These are phyloP conservation scores for Sphinx pinastri DNA, from an alignment of 2,888 invertebrate species.

Conservation along the genomic window DNA sequence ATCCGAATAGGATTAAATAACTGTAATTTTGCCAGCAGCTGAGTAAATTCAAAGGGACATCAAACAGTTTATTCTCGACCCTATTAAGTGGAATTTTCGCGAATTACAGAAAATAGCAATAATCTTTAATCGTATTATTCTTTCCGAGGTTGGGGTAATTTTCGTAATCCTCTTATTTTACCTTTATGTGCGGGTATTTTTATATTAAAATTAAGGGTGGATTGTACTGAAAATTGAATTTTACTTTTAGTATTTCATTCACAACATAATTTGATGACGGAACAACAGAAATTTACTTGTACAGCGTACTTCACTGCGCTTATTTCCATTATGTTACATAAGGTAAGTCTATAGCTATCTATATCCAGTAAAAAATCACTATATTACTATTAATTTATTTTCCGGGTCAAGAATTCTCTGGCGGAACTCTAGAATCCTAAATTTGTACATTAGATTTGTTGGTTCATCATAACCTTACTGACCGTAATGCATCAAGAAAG, in stretches of 20 bases:
- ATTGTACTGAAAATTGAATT: no score
- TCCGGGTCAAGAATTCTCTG: no score
- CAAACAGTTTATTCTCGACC: neutral
- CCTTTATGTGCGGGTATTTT: slow-evolving; percentile 13
- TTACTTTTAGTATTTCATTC: neutral
- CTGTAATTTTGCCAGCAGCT: neutral
- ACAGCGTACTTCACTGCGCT: no score
- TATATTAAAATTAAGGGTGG: neutral
- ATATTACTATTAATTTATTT: no score
- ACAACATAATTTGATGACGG: neutral
- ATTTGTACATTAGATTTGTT: no score
- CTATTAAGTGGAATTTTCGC: neutral
- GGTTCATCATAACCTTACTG: no score
- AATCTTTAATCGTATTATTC: slow-evolving; percentile 3
- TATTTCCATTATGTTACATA: no score
- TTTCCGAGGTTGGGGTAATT: slow-evolving; percentile 12
- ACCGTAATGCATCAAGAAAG: no score
- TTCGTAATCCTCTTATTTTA: slow-evolving; percentile 23
- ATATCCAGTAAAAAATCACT: no score
- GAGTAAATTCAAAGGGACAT: neutral
- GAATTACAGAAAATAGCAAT: slow-evolving; percentile 2
- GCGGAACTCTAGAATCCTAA: no score
- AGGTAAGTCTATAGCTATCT: no score
- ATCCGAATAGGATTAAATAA: neutral
- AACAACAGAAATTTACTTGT: no score